Base-by-base conservation (phyloP, 2,113 vertebrate genomes). In the Aphelocoma coerulescens region DNA sequence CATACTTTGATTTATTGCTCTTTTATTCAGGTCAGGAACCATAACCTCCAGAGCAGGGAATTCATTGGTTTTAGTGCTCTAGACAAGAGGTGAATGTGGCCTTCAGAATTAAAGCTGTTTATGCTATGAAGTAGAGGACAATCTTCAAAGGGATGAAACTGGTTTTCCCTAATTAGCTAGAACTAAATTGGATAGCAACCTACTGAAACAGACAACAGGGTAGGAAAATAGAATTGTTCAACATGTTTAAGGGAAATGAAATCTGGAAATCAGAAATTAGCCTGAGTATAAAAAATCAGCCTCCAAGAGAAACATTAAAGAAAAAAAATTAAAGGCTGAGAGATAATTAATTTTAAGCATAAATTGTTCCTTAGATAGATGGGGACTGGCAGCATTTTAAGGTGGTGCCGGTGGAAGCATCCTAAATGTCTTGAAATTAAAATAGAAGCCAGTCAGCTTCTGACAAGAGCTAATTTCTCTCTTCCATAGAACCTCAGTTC, bases 1-100 rank as follows among this genome's bases (percentile, higher is more conserved):
- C 85, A 83, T 59, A 75, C 62, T 97, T 97, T 96, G 93, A 97
- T 97, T 94, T 96, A 94, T 96, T 97, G 92, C 80, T 96, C 76
- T 96, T 92, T 96, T 96, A 96, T 96, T 93, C 91, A 92, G 92
- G 87, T 89, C 95, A 89, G 71, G 89, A 96, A 80, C 63, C 55
- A 61, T 67, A 95, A 97, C 89, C 93, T 97, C 54, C 82, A 85
- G 74, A 88, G 71, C 85, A 92, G 73, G 46, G 48, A 80, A 95
- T 80, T 82, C 88, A 54, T 90, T 19, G 90, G 74, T 94, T 48
- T 88, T 83, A 71, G 57, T 46, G 68, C 66, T 94, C 63, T 20
- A 72, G 59, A 85, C 39, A 88, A 94, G 89, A 82, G 68, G 80
- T 79, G 80, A 95, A 83, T 0, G 16, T 83, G 79, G 90, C 82